Base-by-base conservation (phyloP, 2,797 vertebrate genomes). In the Gastrophryne carolinensis region DNA sequence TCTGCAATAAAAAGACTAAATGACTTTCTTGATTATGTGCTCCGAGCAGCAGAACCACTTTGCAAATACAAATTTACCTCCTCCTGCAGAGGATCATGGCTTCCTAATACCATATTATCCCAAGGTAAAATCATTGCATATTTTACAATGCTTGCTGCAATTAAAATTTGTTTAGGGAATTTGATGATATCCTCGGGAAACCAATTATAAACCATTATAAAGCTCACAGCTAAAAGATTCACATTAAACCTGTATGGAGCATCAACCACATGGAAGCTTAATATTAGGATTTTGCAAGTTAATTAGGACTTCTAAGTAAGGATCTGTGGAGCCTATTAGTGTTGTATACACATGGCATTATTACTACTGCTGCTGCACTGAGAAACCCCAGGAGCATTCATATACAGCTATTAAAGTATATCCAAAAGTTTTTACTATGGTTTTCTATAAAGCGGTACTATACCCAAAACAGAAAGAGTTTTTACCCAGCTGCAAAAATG, bases 81-180 rank as follows among this genome's bases (percentile, higher is more conserved):
- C 19, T 35, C 15, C 24, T 32, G 29, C 29, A 58, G 50, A 56
- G 66, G 63, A 67, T 75, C 35, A 67, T 39, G 65, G 37, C 54
- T 75, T 29, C 26, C 67, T 75, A 75, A 75, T 75, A 75, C 72
- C 53, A 49, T 39, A 35, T 50, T 58, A 75, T 75, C 72, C 72
- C 54, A 37, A 50, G 53, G 49, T 58, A 60, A 75, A 58, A 60
- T 53, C 29, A 49, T 34, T 66, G 63, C 10, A 19, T 23, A 67
- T 67, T 66, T 49, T 47, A 65, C 12, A 67, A 60, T 21, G 49
- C 30, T 58, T 41, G 4, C 63, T 58, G 67, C 62, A 67, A 67
- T 75, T 67, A 58, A 65, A 67, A 75, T 60, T 26, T 29, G 21
- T 66, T 67, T 60, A 63, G 29, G 58, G 50, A 53, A 67, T 67